Percentiles rank a stretch among this genome's conserved stretches.
These are phyloP conservation scores for Hydrozoanthus gracilis DNA, from an alignment of 92 coral and sea anemone genomes.

Conservation along the genomic window DNA sequence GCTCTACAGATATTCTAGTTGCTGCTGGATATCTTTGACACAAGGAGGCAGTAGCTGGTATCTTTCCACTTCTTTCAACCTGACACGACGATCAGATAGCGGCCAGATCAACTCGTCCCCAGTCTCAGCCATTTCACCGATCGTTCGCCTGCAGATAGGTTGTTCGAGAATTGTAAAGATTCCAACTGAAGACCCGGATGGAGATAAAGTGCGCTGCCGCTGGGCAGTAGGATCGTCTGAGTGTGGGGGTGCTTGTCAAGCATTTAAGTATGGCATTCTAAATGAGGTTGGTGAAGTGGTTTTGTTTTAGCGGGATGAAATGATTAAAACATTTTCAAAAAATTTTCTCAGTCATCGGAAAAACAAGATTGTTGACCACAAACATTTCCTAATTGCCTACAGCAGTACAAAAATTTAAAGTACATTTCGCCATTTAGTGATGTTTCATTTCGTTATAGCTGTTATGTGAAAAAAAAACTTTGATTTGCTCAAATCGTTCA, in stretches of 20 bases:
- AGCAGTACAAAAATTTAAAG: too few species aligned
- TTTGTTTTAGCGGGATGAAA: too few species aligned
- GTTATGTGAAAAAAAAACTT: too few species aligned
- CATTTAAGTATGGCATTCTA: slow-evolving; percentile 37
- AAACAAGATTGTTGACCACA: too few species aligned
- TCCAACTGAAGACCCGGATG: slow-evolving; percentile 64
- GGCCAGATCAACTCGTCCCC: slow-evolving; percentile 61
- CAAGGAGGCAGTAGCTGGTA: slow-evolving; percentile 43
- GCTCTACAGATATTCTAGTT: slow-evolving; percentile 37
- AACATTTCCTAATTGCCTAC: too few species aligned
- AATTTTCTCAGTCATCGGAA: too few species aligned
- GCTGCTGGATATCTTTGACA: slow-evolving; percentile 53
- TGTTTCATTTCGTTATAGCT: too few species aligned
- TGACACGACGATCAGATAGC: slow-evolving; percentile 52
- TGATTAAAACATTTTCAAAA: too few species aligned
- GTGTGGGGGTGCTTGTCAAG: slow-evolving; percentile 52
- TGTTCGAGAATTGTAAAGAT: slow-evolving; percentile 43
- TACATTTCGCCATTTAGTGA: too few species aligned
- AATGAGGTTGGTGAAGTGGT: slow-evolving; percentile 27
- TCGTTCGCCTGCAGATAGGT: slow-evolving; percentile 52
- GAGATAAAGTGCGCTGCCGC: slow-evolving; percentile 65
- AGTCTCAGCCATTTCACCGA: slow-evolving; percentile 57
- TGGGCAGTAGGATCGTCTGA: slow-evolving; percentile 51
- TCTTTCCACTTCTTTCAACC: slow-evolving; percentile 44
- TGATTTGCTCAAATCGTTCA: too few species aligned